Base-by-base conservation (phyloP, 2,113 vertebrate genomes). In the Burhinus oedicnemus region DNA sequence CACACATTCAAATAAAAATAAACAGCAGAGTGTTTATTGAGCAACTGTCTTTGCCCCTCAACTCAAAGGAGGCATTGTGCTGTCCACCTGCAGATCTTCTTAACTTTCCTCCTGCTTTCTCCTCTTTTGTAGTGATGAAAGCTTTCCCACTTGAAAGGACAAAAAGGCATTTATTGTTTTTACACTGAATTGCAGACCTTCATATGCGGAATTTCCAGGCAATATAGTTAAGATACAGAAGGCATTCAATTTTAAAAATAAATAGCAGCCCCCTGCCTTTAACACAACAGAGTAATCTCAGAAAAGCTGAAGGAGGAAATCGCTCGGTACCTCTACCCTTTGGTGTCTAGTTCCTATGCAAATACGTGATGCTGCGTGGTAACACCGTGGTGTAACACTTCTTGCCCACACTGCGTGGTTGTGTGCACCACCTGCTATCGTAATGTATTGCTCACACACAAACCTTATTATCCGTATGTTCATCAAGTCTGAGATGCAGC, bases 1-100 rank as follows among this genome's bases (percentile, higher is more conserved):
- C 62, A 83, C 65, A n/a, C 30, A 25, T 58, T 84, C 4, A 26
- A 62, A 83, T 74, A 82, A 84, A 60, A 87, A 66, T 20, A 91
- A 94, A 88, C 75, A 83, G 30, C 40, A 6, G 62, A 80, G 68
- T 87, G 68, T 91, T 95, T 94, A 42, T 68, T 92, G 85, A 96
- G 90, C 47, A 75, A 82, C 78, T 77, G 62, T 75, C 87, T 83
- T 87, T 87, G 78, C 90, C 68, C 47, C 61, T 78, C 26, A 15
- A 12, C 72, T 94, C 85, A 97, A 93, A 97, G 85, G 52, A 76
- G 44, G 42, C 66, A 94, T 93, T 96, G 90, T 97, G 64, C 75
- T 38, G 44, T 94, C 93, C 94, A 96, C 90, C 90, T 96, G 93
- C 82, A 94, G 90, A n/a, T 86, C 84, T 78, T 92, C 75, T 85